phyloP scores from a whole-genome alignment of 2,888 invertebrate genomes.

The Campaea margaritaria region DNA sequence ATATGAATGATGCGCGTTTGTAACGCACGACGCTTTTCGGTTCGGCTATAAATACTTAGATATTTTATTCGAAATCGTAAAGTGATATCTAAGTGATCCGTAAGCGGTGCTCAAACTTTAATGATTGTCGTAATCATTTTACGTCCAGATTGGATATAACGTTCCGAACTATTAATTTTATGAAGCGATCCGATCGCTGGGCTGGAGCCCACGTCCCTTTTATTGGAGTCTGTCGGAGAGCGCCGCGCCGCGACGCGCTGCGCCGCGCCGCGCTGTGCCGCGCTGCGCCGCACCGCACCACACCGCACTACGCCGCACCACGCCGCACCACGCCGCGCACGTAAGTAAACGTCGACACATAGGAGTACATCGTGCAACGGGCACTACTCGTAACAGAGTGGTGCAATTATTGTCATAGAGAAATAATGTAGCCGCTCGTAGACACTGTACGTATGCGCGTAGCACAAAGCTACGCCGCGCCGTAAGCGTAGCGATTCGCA shows the following conservation, averaged over 20 bases:
- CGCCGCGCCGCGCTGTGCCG: too few species aligned
- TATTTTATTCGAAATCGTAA: not conserved
- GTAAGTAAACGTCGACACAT: too few species aligned
- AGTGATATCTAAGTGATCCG: slow-evolving; percentile 15
- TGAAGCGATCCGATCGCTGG: slow-evolving; percentile 21
- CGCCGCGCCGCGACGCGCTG: too few species aligned
- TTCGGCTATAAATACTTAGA: too few species aligned
- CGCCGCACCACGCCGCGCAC: too few species aligned
- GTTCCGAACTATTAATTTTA: slow-evolving; percentile 34
- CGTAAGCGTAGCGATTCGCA: too few species aligned
- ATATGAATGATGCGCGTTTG: too few species aligned
- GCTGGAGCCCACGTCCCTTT: slow-evolving; percentile 21
- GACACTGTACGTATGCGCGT: not conserved
- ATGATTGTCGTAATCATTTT: slow-evolving; percentile 27
- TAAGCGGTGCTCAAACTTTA: slow-evolving; percentile 12
- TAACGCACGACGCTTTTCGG: not conserved
- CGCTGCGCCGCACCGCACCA: too few species aligned
- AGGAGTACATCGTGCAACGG: too few species aligned
- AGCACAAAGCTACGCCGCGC: too few species aligned
- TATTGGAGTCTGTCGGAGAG: slow-evolving; percentile 22
- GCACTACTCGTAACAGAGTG: too few species aligned
- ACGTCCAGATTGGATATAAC: slow-evolving; percentile 25
- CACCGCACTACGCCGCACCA: too few species aligned
- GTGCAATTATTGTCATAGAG: not conserved
- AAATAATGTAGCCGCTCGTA: not conserved